Conservation (phyloP, 2,888 invertebrate genomes). For the Ophonus ardosiacus region DNA sequence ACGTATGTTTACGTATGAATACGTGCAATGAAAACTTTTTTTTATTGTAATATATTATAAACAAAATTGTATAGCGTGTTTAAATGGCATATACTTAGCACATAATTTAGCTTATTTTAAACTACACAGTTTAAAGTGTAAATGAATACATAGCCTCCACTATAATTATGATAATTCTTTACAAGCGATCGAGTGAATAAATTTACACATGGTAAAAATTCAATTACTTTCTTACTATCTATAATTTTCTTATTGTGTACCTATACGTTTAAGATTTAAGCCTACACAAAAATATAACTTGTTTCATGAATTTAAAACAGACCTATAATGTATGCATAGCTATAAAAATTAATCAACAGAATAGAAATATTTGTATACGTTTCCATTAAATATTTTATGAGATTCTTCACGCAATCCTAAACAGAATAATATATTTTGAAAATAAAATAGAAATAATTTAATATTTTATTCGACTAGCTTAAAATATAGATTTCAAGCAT, state of each 20-base stretch:
- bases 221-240: conserved; percentile 23
- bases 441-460: background rate
- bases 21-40: too few relatives aligned
- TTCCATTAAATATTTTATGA: conserved; percentile 3
- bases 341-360: conserved; percentile 39
- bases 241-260: conserved; percentile 27
- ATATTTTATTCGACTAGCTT: background rate
- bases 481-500: too few relatives aligned
- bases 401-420: background rate
- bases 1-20: too few relatives aligned
- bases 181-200: background rate
- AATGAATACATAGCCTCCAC: background rate
- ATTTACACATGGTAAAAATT: conserved; percentile 26
- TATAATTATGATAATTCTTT: conserved; percentile 3
- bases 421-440: background rate
- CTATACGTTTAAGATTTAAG: background rate
- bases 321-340: conserved; percentile 17
- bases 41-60: background rate
- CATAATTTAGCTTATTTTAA: background rate
- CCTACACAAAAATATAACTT: conserved; percentile 23
- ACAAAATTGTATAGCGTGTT: background rate
- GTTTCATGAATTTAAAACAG: conserved; percentile 40
- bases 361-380: conserved; percentile 24
- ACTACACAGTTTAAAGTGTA: background rate
- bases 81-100: background rate